phyloP scores from a whole-genome alignment of 2,888 invertebrate genomes.

The Petrophora chlorosata region DNA sequence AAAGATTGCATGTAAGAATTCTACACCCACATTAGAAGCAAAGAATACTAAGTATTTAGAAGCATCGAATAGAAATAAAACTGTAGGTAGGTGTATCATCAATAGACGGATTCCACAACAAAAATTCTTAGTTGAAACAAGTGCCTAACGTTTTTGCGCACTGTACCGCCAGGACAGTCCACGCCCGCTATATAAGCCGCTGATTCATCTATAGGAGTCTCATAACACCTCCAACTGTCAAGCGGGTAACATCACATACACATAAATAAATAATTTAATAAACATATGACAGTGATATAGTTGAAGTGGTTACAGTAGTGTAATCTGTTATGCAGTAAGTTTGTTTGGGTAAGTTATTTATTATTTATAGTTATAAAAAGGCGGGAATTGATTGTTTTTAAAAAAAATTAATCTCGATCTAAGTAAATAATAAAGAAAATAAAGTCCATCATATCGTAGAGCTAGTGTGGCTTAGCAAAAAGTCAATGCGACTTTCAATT shows the following conservation, averaged over 20 bases:
- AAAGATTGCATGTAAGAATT: too few species aligned
- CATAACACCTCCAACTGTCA: slow-evolving; percentile 50
- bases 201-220: slow-evolving; percentile 27
- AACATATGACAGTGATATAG: slow-evolving; percentile 19
- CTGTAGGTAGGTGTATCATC: too few species aligned
- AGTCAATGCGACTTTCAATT: too few species aligned
- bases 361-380: background rate
- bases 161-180: slow-evolving; percentile 42
- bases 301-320: background rate
- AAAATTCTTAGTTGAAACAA: background rate
- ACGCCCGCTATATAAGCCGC: slow-evolving; percentile 52
- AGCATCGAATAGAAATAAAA: too few species aligned
- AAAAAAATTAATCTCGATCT: too few species aligned
- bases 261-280: background rate
- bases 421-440: too few species aligned
- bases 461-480: too few species aligned
- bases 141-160: slow-evolving; percentile 38
- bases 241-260: slow-evolving; percentile 28
- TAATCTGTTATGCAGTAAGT: slow-evolving; percentile 32
- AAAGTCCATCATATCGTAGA: too few species aligned
- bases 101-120: too few species aligned
- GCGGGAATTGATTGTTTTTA: too few species aligned
- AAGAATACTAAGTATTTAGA: too few species aligned
- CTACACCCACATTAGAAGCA: too few species aligned
- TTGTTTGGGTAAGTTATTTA: slow-evolving; percentile 30